These are phyloP conservation scores for Takifugu flavidus DNA, from an alignment of 2,113 vertebrate genomes.

Conservation along the genomic window DNA sequence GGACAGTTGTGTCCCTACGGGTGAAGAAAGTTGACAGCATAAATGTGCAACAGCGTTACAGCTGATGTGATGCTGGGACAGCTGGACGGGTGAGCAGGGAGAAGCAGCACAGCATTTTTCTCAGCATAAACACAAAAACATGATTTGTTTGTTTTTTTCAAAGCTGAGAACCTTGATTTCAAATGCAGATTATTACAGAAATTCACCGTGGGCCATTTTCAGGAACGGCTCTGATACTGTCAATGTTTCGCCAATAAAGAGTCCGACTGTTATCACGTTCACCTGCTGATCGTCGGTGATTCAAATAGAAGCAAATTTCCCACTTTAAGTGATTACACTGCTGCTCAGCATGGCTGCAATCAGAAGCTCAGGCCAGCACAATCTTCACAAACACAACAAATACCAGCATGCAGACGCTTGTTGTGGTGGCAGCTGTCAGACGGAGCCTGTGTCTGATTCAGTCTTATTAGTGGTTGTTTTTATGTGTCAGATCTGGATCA, in stretches of 20 bases:
- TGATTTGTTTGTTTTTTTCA: no score
- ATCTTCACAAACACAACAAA: not conserved
- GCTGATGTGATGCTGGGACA: not conserved
- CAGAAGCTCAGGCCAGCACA: not conserved
- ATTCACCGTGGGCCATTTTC: no score
- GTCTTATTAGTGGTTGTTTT: no score
- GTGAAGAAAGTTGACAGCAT: not conserved
- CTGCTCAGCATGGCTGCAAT: not conserved
- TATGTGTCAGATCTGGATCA: no score
- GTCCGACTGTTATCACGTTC: not conserved
- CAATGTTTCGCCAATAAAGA: not conserved
- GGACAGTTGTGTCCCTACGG: constrained; percentile 7
- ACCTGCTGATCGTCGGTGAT: not conserved
- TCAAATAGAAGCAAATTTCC: no score
- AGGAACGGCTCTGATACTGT: no score
- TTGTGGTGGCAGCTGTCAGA: no score
- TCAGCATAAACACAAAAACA: no score
- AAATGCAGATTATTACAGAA: no score
- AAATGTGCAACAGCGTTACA: no score
- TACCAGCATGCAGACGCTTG: not conserved
- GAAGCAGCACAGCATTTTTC: not conserved
- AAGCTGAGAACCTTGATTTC: no score
- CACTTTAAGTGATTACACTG: not conserved
- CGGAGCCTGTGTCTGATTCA: no score
- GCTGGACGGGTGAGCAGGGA: constrained; percentile 3